Evolutionary conservation across 1,140 invertebrate species (phyloP), one percentile per base, ranked within the genome.

Genomic region (Glossosoma conforme): DNA sequence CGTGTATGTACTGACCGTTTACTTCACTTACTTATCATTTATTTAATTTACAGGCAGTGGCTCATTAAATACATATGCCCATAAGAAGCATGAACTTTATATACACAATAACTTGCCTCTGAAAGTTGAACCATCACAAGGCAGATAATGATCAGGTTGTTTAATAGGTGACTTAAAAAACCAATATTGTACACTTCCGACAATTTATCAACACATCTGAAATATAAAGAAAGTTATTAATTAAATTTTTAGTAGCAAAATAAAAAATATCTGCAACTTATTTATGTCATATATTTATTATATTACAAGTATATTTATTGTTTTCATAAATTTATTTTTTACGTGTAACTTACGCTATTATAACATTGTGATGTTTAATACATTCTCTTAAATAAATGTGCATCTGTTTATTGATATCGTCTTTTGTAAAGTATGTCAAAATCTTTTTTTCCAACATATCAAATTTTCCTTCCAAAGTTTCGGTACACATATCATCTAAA

Each of bases 131-230:
- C 50, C 56, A 58, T 58, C 0, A 58, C 51, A 32, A 51, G 51
- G 35, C 56, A 58, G 18, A 54, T 54, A 17, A 58, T 49, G 44
- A 51, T 58, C 25, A 58, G 36, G 36, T 58, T 58, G 24, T 58
- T 58, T 13, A 53, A 19, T 11, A 52, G 43, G 33, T 58, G 51
- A 3, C n/a, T 28, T n/a, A 58, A 49, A 51, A 54, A 58, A 28
- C 46, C 51, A 51, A 54, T 46, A 24, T 15, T 58, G 43, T 58
- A 58, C 17, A 58, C 15, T 10, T 40, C 13, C 47, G 53, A 46
- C 30, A 58, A 47, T 28, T 38, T 53, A 28, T 54, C 43, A 19
- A 58, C 51, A 22, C 37, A 54, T 47, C 56, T 58, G 36, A 42
- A 47, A 53, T 9, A 13, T 22, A 13, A 44, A 14, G 20, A 43